Conservation (phyloP, 1,140 invertebrate genomes). For the Eufriesea mexicana region DNA sequence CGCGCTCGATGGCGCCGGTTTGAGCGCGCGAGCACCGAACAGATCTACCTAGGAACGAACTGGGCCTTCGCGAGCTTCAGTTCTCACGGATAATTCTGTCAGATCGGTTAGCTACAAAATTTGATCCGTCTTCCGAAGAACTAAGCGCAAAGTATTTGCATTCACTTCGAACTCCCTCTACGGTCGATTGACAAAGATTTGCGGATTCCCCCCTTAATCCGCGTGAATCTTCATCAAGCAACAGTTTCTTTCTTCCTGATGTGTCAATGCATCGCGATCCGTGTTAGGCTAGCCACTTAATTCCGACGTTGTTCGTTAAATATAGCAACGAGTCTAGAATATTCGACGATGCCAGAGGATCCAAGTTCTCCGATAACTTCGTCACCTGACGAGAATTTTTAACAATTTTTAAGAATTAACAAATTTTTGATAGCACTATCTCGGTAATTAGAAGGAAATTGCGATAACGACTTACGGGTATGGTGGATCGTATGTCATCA, state of each 20-base stretch:
- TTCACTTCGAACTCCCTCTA: background rate
- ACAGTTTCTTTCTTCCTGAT: constrained; percentile 28
- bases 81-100: background rate
- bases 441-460: too few relatives aligned
- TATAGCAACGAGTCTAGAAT: constrained; percentile 22
- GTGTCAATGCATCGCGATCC: constrained; percentile 12
- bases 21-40: background rate
- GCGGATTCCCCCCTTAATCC: constrained; percentile 14
- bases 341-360: constrained; percentile 3
- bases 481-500: background rate
- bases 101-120: too few relatives aligned
- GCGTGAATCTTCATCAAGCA: constrained; percentile 27
- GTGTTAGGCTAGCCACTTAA: constrained; percentile 51
- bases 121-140: too few relatives aligned
- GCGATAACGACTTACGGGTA: background rate
- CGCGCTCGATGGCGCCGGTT: constrained; percentile 20
- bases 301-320: constrained; percentile 47
- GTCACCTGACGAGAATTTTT: background rate
- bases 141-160: too few relatives aligned
- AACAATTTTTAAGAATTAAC: too few relatives aligned
- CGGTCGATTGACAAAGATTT: constrained; percentile 22
- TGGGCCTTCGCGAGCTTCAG: background rate
- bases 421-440: too few relatives aligned
- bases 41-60: too few relatives aligned
- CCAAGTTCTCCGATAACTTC: background rate